phyloP scores from a whole-genome alignment of 2,113 vertebrate genomes.

The Phaethon lepturus region DNA sequence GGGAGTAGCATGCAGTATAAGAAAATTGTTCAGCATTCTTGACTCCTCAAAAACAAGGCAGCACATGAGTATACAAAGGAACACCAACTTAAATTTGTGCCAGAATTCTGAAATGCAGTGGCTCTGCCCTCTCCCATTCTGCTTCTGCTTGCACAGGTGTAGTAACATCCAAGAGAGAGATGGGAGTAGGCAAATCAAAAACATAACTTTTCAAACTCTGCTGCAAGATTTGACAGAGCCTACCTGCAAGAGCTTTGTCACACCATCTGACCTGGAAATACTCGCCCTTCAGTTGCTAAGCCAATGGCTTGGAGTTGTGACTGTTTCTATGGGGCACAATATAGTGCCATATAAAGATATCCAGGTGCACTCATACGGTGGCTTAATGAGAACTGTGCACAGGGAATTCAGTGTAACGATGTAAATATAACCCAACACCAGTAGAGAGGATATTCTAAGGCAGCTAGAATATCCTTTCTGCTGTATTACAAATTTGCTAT shows the following conservation, averaged over 20 bases:
- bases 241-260: background rate
- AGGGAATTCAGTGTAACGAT: background rate
- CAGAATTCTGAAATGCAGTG: background rate
- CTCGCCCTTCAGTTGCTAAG: background rate
- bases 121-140: background rate
- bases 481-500: background rate
- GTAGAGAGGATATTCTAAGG: background rate
- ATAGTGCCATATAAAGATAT: background rate
- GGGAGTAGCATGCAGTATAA: background rate
- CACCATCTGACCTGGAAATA: background rate
- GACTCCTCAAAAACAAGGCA: background rate
- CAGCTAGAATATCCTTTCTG: background rate
- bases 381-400: background rate
- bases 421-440: background rate
- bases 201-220: background rate
- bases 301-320: background rate
- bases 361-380: background rate
- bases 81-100: background rate
- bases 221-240: background rate
- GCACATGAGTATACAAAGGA: background rate
- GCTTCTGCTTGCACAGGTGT: background rate
- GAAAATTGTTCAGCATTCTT: background rate
- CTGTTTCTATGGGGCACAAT: fast-evolving
- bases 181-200: background rate
- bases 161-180: background rate